phyloP scores from a whole-genome alignment of 2,113 vertebrate genomes.

The Junco hyemalis region DNA sequence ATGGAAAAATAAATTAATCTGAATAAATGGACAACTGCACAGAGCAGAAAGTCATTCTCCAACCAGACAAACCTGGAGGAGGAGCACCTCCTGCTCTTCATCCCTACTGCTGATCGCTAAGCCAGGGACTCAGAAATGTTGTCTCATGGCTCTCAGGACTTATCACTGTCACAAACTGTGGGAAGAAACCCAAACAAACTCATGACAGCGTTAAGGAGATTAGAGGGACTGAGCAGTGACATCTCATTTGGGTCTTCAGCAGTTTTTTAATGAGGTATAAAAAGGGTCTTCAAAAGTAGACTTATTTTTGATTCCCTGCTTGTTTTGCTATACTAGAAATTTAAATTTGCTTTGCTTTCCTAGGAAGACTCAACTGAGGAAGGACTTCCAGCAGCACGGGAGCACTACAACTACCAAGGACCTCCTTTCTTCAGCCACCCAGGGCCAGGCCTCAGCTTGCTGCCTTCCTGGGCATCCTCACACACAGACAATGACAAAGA shows the following conservation, averaged over 20 bases:
- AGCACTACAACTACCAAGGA: background rate
- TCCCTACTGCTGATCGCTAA: background rate
- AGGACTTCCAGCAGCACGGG: background rate
- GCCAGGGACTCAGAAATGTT: background rate
- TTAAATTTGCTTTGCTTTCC: background rate
- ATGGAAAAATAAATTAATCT: background rate
- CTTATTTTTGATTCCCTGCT: background rate
- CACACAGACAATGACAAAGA: fast-evolving
- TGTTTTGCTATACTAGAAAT: background rate
- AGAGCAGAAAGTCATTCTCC: background rate
- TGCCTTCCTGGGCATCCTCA: background rate
- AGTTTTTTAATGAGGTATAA: background rate
- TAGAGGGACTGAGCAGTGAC: background rate
- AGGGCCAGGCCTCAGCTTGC: fast-evolving
- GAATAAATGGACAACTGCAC: background rate
- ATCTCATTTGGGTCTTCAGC: background rate
- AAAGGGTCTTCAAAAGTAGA: background rate
- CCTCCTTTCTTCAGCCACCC: background rate
- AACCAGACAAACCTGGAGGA: background rate
- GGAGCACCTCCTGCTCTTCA: background rate
- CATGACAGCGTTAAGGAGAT: background rate
- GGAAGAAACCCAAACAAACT: background rate
- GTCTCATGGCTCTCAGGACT: background rate
- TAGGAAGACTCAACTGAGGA: background rate
- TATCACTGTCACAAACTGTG: background rate